Evolutionary conservation across 2,888 invertebrate genomes (phyloP), one percentile per base, ranked within the genome.

Genomic region (Nomada ruficornis): DNA sequence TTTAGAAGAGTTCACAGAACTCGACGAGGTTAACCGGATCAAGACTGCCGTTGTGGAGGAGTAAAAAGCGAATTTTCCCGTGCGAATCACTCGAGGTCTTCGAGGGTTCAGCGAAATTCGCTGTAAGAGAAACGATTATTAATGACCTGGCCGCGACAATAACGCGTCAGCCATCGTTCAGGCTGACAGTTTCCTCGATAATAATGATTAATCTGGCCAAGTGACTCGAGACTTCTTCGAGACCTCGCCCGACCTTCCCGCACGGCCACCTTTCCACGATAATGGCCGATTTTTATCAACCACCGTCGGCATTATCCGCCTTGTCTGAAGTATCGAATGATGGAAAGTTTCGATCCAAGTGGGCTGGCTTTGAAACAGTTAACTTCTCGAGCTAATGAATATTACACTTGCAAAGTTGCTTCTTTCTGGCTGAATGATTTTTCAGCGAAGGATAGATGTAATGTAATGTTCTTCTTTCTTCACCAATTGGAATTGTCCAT

Each of bases 171-270:
- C 72, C 83, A 80, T 54, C 65, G 68, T 81, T 67, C 70, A 36
- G 63, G 72, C 44, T 59, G 77, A 80, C 84, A 77, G 71, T 85
- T 83, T 64, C 29, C 65, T 47, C 69, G 77, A 74, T 74, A 79
- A 81, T 83, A 78, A 80, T 85, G 87, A 86, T 86, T 86, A 86
- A 86, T 86, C 74, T 85, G 44, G 65, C 42, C 68, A 62, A 68
- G 78, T 76, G 68, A 76, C 85, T 82, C 36, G 69, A 60, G 72
- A 77, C 77, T 84, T 67, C 73, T 71, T 75, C 69, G 36, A 63
- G 74, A 81, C 42, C 57, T 44, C 23, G 42, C 59, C 26, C 65
- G 47, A 59, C 57, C 72, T 65, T 69, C 62, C 52, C 50, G 11
- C 36, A n/a, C n/a, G 11, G 5, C 59, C 55, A 10, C 52, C 13